These are phyloP conservation scores for Crypturellus tataupa DNA, from an alignment of 2,797 vertebrate genomes.

Conservation along the genomic window DNA sequence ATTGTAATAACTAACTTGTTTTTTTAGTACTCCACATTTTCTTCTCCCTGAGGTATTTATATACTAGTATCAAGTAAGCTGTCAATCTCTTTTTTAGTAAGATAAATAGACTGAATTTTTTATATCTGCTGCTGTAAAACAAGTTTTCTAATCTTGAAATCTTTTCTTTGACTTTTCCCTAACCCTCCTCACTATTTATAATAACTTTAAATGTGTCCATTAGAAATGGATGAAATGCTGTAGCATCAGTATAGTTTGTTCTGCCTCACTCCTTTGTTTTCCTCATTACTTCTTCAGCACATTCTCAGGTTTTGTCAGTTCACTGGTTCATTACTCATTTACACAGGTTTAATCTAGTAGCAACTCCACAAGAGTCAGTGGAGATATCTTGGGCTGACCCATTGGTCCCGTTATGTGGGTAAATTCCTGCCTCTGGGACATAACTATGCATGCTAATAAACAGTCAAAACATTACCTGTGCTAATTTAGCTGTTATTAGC, in stretches of 20 bases:
- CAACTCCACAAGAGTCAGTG: neutral
- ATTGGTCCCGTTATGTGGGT: neutral
- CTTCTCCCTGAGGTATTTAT: neutral
- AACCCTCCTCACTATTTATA: neutral
- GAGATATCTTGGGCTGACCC: neutral
- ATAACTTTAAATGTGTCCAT: neutral
- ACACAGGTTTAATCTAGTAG: neutral
- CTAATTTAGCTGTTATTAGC: neutral
- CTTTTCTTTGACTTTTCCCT: neutral
- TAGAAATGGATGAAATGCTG: neutral
- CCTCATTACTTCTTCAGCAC: neutral
- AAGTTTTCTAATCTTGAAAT: neutral
- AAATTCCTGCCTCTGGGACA: neutral
- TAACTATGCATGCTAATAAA: neutral
- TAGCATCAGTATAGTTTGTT: neutral
- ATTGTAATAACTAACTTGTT: neutral
- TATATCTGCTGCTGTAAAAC: neutral
- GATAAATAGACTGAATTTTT: neutral
- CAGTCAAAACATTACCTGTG: neutral
- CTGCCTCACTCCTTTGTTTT: neutral
- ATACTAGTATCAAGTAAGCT: neutral
- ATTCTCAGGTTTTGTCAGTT: neutral
- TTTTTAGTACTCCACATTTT: neutral
- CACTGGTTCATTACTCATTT: neutral
- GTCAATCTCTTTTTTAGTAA: conserved; percentile 27